Percentiles rank a stretch among this genome's conserved stretches.
Conservation (phyloP, 2,113 vertebrate genomes). For the Sterrhoptilus dennistouni region DNA sequence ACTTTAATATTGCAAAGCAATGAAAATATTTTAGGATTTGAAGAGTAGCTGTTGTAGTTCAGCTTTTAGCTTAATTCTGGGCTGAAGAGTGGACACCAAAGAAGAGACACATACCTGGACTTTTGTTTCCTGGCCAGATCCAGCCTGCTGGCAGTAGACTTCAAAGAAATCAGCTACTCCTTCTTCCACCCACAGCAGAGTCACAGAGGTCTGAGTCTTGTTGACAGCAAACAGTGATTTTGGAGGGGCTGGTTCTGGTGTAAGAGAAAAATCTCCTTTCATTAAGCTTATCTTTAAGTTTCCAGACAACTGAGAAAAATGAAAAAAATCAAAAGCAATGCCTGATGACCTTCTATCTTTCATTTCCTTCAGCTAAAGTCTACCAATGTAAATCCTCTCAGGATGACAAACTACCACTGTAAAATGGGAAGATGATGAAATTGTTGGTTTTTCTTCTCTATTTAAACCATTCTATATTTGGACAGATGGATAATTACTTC, state of each 20-base stretch:
- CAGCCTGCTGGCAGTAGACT: slow-evolving; percentile 81
- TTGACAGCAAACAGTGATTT: slow-evolving; percentile 90
- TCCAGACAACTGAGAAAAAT: background rate
- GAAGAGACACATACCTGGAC: slow-evolving; percentile 72
- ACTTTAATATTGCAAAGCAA: background rate
- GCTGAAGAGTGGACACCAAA: background rate
- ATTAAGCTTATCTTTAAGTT: background rate
- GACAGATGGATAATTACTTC: slow-evolving; percentile 52
- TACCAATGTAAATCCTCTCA: background rate
- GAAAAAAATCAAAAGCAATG: background rate
- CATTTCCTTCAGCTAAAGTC: background rate
- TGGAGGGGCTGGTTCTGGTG: slow-evolving; percentile 89
- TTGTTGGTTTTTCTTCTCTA: background rate
- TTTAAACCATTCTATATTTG: slow-evolving; percentile 57
- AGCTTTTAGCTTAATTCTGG: background rate
- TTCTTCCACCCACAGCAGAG: slow-evolving; percentile 93
- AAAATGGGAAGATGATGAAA: slow-evolving; percentile 20
- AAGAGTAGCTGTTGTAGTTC: background rate
- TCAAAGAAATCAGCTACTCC: slow-evolving; percentile 93
- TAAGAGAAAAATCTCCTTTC: background rate
- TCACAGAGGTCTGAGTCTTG: slow-evolving; percentile 88
- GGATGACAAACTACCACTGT: background rate
- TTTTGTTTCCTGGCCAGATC: slow-evolving; percentile 72
- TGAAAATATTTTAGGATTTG: background rate
- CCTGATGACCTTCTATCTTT: background rate